These are phyloP conservation scores for Aplodontia rufa DNA, from an alignment of 2,113 vertebrate genomes.

Conservation along the genomic window DNA sequence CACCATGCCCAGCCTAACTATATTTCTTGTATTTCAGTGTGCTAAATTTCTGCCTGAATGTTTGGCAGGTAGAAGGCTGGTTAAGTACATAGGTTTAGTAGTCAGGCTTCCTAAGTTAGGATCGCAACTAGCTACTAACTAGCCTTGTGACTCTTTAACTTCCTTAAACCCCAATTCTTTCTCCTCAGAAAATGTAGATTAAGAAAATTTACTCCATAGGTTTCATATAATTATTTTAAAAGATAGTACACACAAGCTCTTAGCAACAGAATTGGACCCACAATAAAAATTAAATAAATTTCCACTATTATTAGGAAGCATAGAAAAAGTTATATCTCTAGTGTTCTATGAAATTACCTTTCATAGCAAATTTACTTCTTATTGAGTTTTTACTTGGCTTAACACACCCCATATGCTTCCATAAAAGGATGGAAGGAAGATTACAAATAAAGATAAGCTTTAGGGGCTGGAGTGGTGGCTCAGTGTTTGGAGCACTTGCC, in stretches of 20 bases:
- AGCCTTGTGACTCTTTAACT: neutral
- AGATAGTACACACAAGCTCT: neutral
- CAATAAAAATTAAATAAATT: neutral
- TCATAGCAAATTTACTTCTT: conserved; percentile 1
- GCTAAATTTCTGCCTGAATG: neutral
- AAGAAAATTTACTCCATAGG: neutral
- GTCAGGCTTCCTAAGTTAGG: neutral
- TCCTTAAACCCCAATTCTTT: neutral
- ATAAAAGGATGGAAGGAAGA: neutral
- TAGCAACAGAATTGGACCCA: neutral
- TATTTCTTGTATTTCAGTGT: neutral
- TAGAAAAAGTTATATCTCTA: neutral
- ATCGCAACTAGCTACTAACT: neutral
- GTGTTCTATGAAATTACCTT: conserved; percentile 17
- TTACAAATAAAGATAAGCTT: conserved; percentile 36
- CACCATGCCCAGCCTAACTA: neutral
- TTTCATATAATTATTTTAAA: neutral
- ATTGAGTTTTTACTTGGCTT: conserved; percentile 16
- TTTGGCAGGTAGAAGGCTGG: neutral
- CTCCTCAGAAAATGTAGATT: neutral
- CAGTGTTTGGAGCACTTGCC: too few relatives aligned
- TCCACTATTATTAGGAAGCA: neutral
- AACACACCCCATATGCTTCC: neutral
- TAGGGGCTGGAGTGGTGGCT: too few relatives aligned
- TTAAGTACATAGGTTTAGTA: neutral